Base-by-base conservation (phyloP, 2,888 invertebrate genomes). In the Phalera bucephala region DNA sequence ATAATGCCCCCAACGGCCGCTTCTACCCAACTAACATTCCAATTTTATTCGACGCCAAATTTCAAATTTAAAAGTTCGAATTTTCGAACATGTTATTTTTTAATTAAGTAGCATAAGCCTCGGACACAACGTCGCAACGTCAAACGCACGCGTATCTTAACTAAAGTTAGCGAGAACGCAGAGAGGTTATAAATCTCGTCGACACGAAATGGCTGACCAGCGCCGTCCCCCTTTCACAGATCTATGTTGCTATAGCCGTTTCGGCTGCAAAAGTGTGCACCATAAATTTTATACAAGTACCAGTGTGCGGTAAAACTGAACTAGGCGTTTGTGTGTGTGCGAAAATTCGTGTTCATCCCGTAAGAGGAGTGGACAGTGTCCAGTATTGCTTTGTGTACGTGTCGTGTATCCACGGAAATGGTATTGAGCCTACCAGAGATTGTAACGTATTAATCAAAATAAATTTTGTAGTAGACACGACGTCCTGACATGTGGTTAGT, bases 161-260 rank as follows among this genome's bases (percentile, higher is more conserved):
- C 72, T 78, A 55, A 72, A 76, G 80, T 78, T 76, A 75, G 77
- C 74, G 74, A 51, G 56, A 61, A 76, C 76, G 78, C 80, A 76
- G 80, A 79, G 78, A 81, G 84, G 82, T 80, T 83, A 87, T 89
- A 88, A 89, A 89, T 89, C 88, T 85, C 79, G 80, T 72, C 80
- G 83, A 85, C 87, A 83, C 84, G 86, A 75, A 87, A 88, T 86
- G 87, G 86, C 88, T 87, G 88, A 85, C 87, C 87, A 81, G 71
- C 64, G 51, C 70, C 67, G 59, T 64, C 79, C 80, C 78, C 77
- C 79, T 67, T 62, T 60, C 72, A 64, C 75, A 78, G 78, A 72
- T 73, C 80, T 80, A 76, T 76, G 78, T 72, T 70, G 76, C 76
- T 80, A 82, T 78, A 79, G 69, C 68, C 59, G 26, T 36, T 29